Conservation (phyloP, 2,888 invertebrate genomes). For the Apantesis nais region DNA sequence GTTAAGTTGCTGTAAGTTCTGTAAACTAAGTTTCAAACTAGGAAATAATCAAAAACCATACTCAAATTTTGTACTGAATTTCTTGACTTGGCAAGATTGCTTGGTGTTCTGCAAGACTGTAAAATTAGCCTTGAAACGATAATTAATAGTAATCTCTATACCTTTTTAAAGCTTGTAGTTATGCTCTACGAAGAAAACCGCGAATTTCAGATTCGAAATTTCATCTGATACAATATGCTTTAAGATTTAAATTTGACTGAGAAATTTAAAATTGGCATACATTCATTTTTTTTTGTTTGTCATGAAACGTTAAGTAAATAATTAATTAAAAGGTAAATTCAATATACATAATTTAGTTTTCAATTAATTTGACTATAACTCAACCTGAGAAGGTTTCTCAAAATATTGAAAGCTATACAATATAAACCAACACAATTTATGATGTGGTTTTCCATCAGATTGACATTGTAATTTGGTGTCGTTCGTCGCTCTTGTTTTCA, state of each 20-base stretch:
- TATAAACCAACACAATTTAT: not conserved
- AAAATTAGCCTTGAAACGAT: not conserved
- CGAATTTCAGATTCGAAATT: not conserved
- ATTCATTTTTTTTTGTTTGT: too few relatives aligned
- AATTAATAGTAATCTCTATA: too few relatives aligned
- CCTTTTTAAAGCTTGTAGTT: too few relatives aligned
- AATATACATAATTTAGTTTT: not conserved
- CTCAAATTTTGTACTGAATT: not conserved
- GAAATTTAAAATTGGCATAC: not conserved
- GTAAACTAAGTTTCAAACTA: not conserved
- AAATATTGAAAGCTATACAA: not conserved
- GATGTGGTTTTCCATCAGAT: not conserved
- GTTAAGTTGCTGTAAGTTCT: not conserved
- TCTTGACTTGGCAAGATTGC: not conserved
- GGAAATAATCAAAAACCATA: not conserved
- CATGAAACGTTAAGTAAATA: too few relatives aligned
- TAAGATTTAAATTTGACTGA: not conserved
- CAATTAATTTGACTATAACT: not conserved
- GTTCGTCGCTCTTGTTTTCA: conserved; percentile 5
- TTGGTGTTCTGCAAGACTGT: not conserved
- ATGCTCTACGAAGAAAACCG: too few relatives aligned
- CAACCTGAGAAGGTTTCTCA: not conserved
- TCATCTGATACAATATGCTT: not conserved
- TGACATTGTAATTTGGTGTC: not conserved
- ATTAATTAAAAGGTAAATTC: too few relatives aligned